Percentiles rank a stretch among this genome's conserved stretches.
phyloP scores from a whole-genome alignment of 2,888 invertebrate species.

The Dasypogon diadema region DNA sequence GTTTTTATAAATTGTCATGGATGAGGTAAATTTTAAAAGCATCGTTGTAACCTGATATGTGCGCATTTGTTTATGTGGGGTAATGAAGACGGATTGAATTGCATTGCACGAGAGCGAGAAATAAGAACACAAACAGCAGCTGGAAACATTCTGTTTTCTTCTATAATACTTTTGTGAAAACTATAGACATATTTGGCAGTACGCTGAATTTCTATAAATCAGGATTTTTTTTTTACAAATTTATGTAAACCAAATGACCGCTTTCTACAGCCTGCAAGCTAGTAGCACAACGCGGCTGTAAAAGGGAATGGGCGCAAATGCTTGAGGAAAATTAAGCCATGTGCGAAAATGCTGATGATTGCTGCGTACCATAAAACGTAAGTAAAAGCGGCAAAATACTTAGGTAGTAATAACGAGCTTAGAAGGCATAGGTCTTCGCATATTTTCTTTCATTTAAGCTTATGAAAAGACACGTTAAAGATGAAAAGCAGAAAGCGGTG shows the following conservation, averaged over 20 bases:
- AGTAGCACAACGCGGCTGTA: too few relatives aligned
- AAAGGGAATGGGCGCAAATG: too few relatives aligned
- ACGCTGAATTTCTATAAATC: too few relatives aligned
- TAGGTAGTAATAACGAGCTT: neutral
- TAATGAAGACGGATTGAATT: neutral
- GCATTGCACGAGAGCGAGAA: neutral
- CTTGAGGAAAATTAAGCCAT: neutral
- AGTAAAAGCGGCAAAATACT: neutral
- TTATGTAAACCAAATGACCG: too few relatives aligned
- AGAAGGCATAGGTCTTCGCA: conserved; percentile 18
- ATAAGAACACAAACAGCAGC: neutral
- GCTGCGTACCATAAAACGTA: neutral
- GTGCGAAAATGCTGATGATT: neutral
- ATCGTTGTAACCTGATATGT: neutral
- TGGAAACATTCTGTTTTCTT: too few relatives aligned
- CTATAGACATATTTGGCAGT: too few relatives aligned
- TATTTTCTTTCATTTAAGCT: conserved; percentile 33
- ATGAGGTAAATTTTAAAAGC: neutral
- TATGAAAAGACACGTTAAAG: neutral
- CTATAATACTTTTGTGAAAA: too few relatives aligned
- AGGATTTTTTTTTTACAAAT: too few relatives aligned
- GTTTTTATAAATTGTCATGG: conserved; percentile 1
- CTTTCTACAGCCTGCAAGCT: too few relatives aligned
- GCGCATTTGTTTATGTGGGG: neutral
- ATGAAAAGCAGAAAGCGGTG: neutral